Percentiles rank a stretch among this genome's conserved stretches.
These are phyloP conservation scores for Carcinoscorpius rotundicauda DNA, from an alignment of 1,140 invertebrate species.

Conservation along the genomic window DNA sequence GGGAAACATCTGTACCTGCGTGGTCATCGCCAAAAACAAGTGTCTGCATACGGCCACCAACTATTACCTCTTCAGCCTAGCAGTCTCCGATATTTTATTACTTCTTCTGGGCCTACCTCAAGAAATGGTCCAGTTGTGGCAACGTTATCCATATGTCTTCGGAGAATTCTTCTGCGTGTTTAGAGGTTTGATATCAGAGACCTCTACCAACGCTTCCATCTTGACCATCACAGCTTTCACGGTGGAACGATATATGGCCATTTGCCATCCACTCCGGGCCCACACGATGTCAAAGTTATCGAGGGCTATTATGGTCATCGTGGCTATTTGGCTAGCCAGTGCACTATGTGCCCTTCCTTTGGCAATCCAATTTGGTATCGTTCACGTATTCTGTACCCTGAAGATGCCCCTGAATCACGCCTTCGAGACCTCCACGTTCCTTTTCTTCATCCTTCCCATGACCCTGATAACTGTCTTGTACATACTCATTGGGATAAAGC, in stretches of 20 bases:
- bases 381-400: constrained; percentile 15
- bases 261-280: constrained; percentile 68
- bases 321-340: constrained; percentile 34
- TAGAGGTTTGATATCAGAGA: constrained; percentile 70
- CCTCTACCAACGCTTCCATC: constrained; percentile 83
- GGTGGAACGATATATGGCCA: constrained; percentile 83
- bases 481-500: constrained; percentile 59
- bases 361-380: constrained; percentile 35
- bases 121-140: constrained; percentile 79
- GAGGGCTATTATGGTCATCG: constrained; percentile 34
- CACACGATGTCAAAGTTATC: constrained; percentile 35
- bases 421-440: constrained; percentile 65
- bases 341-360: constrained; percentile 38
- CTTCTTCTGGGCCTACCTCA: constrained; percentile 55
- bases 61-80: constrained; percentile 85
- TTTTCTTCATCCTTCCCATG: constrained; percentile 77
- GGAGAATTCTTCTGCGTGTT: constrained; percentile 73
- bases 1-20: constrained; percentile 46
- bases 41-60: constrained; percentile 53
- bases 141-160: constrained; percentile 65
- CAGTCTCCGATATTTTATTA: constrained; percentile 80
- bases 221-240: constrained; percentile 88
- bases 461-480: constrained; percentile 73
- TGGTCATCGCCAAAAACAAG: constrained; percentile 44
- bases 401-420: constrained; percentile 38